These are phyloP conservation scores for Poeciliopsis gracilis DNA, from an alignment of 2,797 vertebrate species.

Conservation along the genomic window DNA sequence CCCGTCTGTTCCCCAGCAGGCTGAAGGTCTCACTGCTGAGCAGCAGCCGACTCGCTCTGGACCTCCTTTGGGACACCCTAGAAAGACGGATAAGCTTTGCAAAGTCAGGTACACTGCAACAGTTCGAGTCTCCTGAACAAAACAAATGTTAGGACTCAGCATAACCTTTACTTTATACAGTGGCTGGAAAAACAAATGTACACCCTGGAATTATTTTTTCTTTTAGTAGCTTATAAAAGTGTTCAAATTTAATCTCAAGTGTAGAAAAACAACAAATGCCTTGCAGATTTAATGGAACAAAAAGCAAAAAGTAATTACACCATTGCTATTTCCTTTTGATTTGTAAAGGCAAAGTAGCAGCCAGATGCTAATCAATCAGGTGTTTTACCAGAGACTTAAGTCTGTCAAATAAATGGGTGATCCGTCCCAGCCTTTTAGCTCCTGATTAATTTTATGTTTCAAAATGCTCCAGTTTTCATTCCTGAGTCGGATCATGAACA, in stretches of 20 bases:
- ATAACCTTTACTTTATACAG: not conserved
- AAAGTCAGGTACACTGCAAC: not conserved
- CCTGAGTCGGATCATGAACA: not conserved
- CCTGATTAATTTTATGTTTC: not conserved
- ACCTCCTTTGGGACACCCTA: slow-evolving; percentile 77
- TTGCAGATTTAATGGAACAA: not conserved
- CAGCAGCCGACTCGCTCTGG: slow-evolving; percentile 75
- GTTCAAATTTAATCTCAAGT: not conserved
- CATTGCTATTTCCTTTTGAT: not conserved
- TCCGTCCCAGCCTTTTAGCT: not conserved
- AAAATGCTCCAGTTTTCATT: not conserved
- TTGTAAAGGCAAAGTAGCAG: not conserved
- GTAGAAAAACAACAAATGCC: not conserved
- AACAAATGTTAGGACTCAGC: not conserved
- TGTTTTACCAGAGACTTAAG: not conserved
- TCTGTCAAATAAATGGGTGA: not conserved
- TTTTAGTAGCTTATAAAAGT: not conserved
- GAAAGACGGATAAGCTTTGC: slow-evolving; percentile 19
- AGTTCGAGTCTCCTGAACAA: not conserved
- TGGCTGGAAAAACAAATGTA: not conserved
- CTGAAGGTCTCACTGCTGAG: slow-evolving; percentile 79
- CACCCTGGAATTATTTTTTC: not conserved
- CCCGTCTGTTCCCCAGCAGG: slow-evolving; percentile 82
- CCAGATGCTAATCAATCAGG: not conserved
- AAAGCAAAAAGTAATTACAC: not conserved